A percentile compares a stretch with the other conserved stretches of the same genome.
Conservation (phyloP, 2,888 invertebrate species). For the Dynastes maya region DNA sequence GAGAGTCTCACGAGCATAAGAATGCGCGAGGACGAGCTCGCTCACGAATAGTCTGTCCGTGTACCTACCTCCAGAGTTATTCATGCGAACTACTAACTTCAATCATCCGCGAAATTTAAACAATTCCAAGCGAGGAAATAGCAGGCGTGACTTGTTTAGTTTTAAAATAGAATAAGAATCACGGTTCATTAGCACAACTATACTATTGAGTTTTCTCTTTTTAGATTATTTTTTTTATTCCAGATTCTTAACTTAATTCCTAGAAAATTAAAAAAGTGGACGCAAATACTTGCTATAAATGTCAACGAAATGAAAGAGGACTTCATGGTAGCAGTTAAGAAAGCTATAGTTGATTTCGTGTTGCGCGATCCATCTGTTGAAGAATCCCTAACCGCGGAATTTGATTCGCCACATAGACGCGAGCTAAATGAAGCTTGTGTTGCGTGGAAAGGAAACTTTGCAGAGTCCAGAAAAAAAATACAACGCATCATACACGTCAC, state of each 20-base stretch:
- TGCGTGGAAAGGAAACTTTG: slow-evolving; percentile 76
- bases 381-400: slow-evolving; percentile 72
- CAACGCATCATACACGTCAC: slow-evolving; percentile 80
- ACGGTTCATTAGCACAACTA: too few relatives aligned
- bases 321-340: slow-evolving; percentile 90
- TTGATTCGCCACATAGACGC: slow-evolving; percentile 72
- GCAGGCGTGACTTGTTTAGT: too few relatives aligned
- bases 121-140: not conserved
- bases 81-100: not conserved
- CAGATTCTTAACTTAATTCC: slow-evolving; percentile 80
- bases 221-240: slow-evolving; percentile 53
- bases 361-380: slow-evolving; percentile 82
- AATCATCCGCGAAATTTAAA: too few relatives aligned
- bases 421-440: slow-evolving; percentile 78
- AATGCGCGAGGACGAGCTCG: too few relatives aligned
- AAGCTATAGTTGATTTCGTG: slow-evolving; percentile 93
- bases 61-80: too few relatives aligned
- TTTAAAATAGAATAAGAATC: too few relatives aligned
- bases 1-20: too few relatives aligned
- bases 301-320: slow-evolving; percentile 88
- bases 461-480: slow-evolving; percentile 70
- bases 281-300: slow-evolving; percentile 74
- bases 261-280: slow-evolving; percentile 76
- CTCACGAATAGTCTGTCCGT: too few relatives aligned
- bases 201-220: too few relatives aligned